Base-by-base conservation (phyloP, 2,888 invertebrate genomes). In the Capitulum mitella region DNA sequence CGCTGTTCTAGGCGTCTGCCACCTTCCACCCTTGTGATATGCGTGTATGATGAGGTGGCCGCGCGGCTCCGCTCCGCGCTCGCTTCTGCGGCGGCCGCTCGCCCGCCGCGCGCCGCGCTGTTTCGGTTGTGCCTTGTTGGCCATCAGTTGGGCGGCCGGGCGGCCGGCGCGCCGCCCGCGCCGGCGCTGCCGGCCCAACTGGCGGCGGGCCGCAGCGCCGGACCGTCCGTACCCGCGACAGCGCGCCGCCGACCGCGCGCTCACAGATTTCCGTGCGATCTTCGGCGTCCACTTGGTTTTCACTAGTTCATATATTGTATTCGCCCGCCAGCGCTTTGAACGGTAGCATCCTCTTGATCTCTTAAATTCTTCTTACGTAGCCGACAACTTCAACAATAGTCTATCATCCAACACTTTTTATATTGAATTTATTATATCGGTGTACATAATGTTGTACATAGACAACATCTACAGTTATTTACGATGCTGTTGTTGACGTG, bases 381-480 rank as follows among this genome's bases (percentile, higher is more conserved):
- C 64, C 64, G 37, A 12, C 64, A 64, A 34, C 37, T 64, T 64
- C 64, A 64, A 64, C 34, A 34, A 64, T 64, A 64, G 64, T 29
- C 61, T 61, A 64, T 64, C 64, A 64, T 64, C 64, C 64, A 22
- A 64, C 37, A 64, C 64, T 64, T 64, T 61, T 64, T 64, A 64
- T 64, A 64, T 64, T 64, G 64, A 37, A 64, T 64, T 64, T 64
- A 26, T 64, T 37, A 64, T 64, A 64, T 64, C 37, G 64, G 5
- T 64, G 64, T 64, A 64, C 64, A 64, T 64, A 64, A 37, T 64
- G 64, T 64, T 64, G 64, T 64, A 64, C 64, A 64, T 64, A 64
- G 64, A 34, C 64, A 64, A 64, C 64, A 37, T 64, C 64, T 64
- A 37, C 64, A 22, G 64, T 64, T 37, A 64, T 61, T 61, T 61